Evolutionary conservation across 37 sponge, comb jelly and placozoan genomes (phyloP), one percentile per base, ranked within the genome.

Genomic region (Beroe forskalii): DNA sequence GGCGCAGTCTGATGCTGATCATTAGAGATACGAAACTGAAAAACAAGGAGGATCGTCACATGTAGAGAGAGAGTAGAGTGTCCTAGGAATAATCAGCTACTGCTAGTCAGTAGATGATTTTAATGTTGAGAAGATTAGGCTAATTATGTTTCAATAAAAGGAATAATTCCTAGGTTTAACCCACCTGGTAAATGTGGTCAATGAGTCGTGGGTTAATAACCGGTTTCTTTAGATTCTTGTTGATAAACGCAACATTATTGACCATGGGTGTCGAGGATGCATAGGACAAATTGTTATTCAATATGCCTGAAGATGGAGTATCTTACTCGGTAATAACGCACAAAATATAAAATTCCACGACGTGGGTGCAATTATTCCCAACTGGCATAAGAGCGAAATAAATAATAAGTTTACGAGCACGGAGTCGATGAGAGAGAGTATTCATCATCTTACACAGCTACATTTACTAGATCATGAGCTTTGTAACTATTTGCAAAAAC

Each of bases 221-320:
- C 30, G 86, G 86, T 30, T 80, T 80, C 86, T 44, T 41, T 27
- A 80, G 38, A 69, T 69, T 35, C 32, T 80, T 80, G 55, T 44
- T 44, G 55, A 6, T 44, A 22, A 27, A 38, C 40, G 40, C 48
- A 80, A 80, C 35, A 42, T 80, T 80, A 25, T 80, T 80, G 8
- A 80, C 86, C 86, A 80, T 80, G 25, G 86, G 86, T 6, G 86
- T 80, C 1, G 86, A 80, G 27, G 86, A 80, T 4, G 86, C 86
- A 37, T 44, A 80, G 4, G 55, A 44, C 86, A 80, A 27, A 25
- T 80, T 80, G 86, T 42, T 80, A 37, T 80, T 80, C 8, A 80
- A 48, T 6, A 80, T 23, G 22, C 86, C 86, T 80, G 86, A 22
- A 48, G 55, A 48, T 6, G 6, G 55, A 48, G 12, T 12, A 48